Evolutionary conservation across 2,797 vertebrate genomes (phyloP), one percentile per base, ranked within the genome.

Genomic region (Sebastes minor): DNA sequence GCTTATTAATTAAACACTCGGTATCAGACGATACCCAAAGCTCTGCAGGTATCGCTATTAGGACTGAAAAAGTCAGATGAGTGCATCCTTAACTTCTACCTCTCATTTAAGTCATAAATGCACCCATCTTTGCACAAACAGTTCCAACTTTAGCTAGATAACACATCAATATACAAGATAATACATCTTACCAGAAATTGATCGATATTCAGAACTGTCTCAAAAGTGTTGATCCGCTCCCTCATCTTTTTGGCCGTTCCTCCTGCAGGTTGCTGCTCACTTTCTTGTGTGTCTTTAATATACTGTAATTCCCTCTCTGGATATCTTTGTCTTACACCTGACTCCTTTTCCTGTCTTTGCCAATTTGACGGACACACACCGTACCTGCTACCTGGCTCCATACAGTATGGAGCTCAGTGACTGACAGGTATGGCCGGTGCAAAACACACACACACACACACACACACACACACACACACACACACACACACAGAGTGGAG

Each of bases 201-300:
- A 88, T 96, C 95, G 67, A 95, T 89, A 78, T 96, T 96, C 85
- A 95, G 87, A 84, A 94, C 94, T 0, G 94, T 96, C 87, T 96
- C 93, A 90, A 94, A 94, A 32, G 95, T 95, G 85, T 96, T 95
- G 92, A 95, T 95, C 46, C 88, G 93, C 77, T 95, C 92, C 57
- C 81, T 91, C 93, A 96, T 95, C 80, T 74, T 90, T 72, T 52
- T 74, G 32, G 60, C 46, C 2, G 57, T 56, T 83, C 74, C 79
- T 73, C 35, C 72, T 66, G 80, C 53, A 53, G 55, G 70, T 20
- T 42, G n/a, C 55, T 61, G 68, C 69, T 69, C 66, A 56, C 75
- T 56, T 64, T 75, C 74, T 62, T 12, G 55, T 25, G 66, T 11
- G 57, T 74, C 72, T 82, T 78, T 79, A 70, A 81, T 76, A 56